Percentiles rank a stretch among this genome's conserved stretches.
Evolutionary conservation across 2,797 vertebrate genomes (phyloP).

Genomic region (Bovichtus variegatus): DNA sequence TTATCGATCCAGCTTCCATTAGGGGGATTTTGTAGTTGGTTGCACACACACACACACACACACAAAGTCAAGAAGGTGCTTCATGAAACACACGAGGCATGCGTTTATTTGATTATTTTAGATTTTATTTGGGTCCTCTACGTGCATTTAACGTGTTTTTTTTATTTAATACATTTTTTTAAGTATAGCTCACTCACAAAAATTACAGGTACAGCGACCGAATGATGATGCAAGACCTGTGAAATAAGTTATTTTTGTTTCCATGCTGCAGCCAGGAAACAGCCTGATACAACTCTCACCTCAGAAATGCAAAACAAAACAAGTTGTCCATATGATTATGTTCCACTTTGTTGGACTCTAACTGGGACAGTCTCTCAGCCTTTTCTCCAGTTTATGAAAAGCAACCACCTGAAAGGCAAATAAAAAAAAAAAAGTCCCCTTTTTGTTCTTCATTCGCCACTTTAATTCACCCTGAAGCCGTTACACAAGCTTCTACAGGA

Average conservation of each 20-base stretch:
- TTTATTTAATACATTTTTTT: too few species aligned
- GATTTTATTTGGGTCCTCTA: too few species aligned
- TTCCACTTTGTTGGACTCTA: constrained; percentile 3
- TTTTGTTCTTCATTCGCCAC: background rate
- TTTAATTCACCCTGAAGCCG: background rate
- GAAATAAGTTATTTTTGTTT: background rate
- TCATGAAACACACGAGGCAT: too few species aligned
- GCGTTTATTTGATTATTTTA: too few species aligned
- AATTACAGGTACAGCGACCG: background rate
- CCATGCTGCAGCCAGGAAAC: background rate
- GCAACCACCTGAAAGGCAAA: background rate
- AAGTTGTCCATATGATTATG: background rate
- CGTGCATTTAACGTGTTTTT: too few species aligned
- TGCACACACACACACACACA: too few species aligned
- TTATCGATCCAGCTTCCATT: background rate
- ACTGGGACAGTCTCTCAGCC: background rate
- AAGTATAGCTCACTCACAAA: too few species aligned
- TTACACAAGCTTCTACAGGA: background rate
- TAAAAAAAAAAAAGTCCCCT: background rate
- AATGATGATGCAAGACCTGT: background rate
- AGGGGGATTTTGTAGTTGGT: background rate
- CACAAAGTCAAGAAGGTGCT: background rate
- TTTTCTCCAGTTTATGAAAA: background rate
- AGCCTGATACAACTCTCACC: background rate
- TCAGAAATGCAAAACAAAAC: constrained; percentile 11